Conservation (phyloP, 2,797 vertebrate species). For the Crenichthys baileyi region DNA sequence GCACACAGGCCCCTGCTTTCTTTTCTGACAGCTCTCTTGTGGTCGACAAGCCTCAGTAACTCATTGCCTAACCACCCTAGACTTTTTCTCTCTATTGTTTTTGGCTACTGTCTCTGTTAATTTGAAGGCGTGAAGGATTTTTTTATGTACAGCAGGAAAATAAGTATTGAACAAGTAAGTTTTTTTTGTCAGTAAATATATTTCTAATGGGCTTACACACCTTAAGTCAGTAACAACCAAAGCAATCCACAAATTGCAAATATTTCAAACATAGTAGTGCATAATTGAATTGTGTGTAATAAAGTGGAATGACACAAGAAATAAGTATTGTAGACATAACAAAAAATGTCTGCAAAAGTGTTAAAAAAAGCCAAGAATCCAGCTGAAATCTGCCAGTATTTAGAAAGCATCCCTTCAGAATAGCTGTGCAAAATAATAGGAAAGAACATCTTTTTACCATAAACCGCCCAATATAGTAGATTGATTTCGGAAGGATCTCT, state of each 20-base stretch:
- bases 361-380: neutral
- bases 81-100: conserved; percentile 68
- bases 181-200: neutral
- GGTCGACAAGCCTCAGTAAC: conserved; percentile 73
- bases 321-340: neutral
- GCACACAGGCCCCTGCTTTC: conserved; percentile 69
- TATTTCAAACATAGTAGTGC: neutral
- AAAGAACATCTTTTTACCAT: neutral
- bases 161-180: neutral
- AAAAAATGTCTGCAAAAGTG: neutral
- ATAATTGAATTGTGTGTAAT: neutral
- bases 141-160: neutral
- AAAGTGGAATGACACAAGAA: neutral
- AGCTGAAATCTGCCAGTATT: neutral
- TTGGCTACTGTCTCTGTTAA: conserved; percentile 69
- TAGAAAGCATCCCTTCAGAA: neutral
- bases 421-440: neutral
- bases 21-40: conserved; percentile 75
- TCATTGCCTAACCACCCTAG: conserved; percentile 70
- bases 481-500: neutral
- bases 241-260: neutral
- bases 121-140: conserved; percentile 51
- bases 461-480: neutral
- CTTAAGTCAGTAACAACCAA: neutral
- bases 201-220: conserved; percentile 21